A percentile compares a stretch with the other conserved stretches of the same genome.
Evolutionary conservation across 2,888 invertebrate species (phyloP).

Genomic region (Petrophora chlorosata): DNA sequence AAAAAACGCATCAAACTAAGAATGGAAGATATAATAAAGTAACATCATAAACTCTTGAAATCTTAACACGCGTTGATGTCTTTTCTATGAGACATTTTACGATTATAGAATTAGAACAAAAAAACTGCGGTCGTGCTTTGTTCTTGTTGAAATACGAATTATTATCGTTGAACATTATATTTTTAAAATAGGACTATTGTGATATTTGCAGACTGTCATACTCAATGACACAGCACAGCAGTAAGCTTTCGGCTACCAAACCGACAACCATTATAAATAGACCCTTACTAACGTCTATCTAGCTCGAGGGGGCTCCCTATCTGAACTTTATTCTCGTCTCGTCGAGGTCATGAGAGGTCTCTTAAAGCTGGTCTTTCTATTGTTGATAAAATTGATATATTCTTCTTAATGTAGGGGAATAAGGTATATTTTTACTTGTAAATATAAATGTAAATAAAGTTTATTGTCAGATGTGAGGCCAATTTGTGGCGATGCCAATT

Average conservation of each 20-base stretch:
- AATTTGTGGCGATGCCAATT: conserved; percentile 72
- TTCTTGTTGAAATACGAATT: no score
- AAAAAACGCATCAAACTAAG: no score
- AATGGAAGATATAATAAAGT: no score
- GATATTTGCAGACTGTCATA: conserved; percentile 25
- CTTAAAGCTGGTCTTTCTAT: conserved; percentile 21
- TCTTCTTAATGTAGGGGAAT: conserved; percentile 12
- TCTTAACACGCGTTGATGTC: not conserved
- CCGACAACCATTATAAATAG: no score
- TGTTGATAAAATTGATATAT: conserved; percentile 6
- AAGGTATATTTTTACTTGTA: conserved; percentile 33
- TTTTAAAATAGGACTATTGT: no score
- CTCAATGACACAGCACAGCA: conserved; percentile 12
- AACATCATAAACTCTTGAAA: no score
- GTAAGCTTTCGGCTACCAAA: no score
- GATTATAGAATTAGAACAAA: no score
- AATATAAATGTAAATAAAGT: conserved; percentile 35
- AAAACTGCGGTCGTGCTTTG: no score
- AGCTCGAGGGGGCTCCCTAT: no score
- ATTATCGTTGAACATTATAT: no score
- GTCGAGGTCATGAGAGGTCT: conserved; percentile 20
- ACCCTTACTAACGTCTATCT: no score
- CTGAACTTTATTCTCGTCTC: conserved; percentile 8
- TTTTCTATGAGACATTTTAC: not conserved
- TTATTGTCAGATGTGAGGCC: conserved; percentile 53